Conservation (phyloP, 2,888 invertebrate genomes). For the Spialia ferax region DNA sequence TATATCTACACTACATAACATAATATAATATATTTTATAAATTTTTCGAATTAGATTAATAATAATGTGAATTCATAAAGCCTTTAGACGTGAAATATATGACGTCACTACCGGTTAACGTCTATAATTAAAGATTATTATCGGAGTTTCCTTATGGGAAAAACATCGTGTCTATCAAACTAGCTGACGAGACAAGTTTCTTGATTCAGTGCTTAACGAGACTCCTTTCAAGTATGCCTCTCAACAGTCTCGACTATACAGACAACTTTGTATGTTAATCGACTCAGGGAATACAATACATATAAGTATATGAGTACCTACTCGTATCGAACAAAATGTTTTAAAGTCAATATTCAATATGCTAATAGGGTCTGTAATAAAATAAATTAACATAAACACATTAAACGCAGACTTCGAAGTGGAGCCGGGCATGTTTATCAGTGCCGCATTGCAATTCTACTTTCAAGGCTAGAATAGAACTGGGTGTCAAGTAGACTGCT, state of each 20-base stretch:
- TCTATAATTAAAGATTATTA: slow-evolving; percentile 21
- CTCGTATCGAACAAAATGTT: background rate
- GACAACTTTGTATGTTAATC: background rate
- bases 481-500: slow-evolving; percentile 58
- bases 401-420: slow-evolving; percentile 54
- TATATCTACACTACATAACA: no score
- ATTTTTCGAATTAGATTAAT: background rate
- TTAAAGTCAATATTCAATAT: slow-evolving; percentile 20
- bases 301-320: background rate
- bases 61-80: background rate
- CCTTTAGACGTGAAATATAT: background rate
- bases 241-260: slow-evolving; percentile 6
- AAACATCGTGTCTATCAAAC: slow-evolving; percentile 30
- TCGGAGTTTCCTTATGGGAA: slow-evolving; percentile 45
- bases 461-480: slow-evolving; percentile 59
- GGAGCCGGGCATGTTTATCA: slow-evolving; percentile 60
- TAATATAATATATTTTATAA: no score
- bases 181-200: slow-evolving; percentile 26
- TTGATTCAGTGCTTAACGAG: slow-evolving; percentile 33
- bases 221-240: slow-evolving; percentile 18
- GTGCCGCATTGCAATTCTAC: slow-evolving; percentile 61
- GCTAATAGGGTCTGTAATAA: slow-evolving; percentile 59
- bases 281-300: background rate
- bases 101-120: slow-evolving; percentile 7
- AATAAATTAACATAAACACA: slow-evolving; percentile 63